Percentiles rank a stretch among this genome's conserved stretches.
These are phyloP conservation scores for Porites cylindrica DNA, from an alignment of 92 coral and sea anemone genomes.

Conservation along the genomic window DNA sequence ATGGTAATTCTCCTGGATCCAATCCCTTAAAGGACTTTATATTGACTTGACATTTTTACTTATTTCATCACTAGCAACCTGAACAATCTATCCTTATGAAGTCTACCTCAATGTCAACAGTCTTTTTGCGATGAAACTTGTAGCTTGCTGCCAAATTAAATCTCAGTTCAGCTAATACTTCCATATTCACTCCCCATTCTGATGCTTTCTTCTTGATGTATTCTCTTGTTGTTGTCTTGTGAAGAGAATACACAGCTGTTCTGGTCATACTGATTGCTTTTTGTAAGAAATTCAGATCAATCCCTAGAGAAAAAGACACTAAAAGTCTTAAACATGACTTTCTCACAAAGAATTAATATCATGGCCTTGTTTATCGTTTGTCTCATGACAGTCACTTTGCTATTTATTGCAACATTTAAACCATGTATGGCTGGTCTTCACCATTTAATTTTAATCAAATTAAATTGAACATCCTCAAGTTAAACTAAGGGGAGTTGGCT, in stretches of 20 bases:
- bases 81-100: slow-evolving; percentile 79
- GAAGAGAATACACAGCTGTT: slow-evolving; percentile 91
- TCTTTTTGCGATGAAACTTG: slow-evolving; percentile 87
- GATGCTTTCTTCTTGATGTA: slow-evolving; percentile 80
- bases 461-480: no score
- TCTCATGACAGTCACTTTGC: no score
- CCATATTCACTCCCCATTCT: slow-evolving; percentile 84
- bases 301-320: slow-evolving; percentile 59
- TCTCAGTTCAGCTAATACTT: slow-evolving; percentile 94
- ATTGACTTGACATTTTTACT: no score
- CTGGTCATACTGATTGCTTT: slow-evolving; percentile 81
- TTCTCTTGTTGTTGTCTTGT: slow-evolving; percentile 94
- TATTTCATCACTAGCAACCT: not conserved
- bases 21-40: no score
- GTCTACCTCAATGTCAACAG: slow-evolving; percentile 97
- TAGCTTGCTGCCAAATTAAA: slow-evolving; percentile 89
- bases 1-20: no score
- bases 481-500: no score
- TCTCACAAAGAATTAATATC: not conserved
- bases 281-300: slow-evolving; percentile 89
- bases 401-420: no score
- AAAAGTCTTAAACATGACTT: not conserved
- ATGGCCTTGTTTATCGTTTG: no score
- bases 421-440: no score
- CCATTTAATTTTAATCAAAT: no score